Base-by-base conservation (phyloP, 2,888 invertebrate species). In the Meghimatium bilineatum region DNA sequence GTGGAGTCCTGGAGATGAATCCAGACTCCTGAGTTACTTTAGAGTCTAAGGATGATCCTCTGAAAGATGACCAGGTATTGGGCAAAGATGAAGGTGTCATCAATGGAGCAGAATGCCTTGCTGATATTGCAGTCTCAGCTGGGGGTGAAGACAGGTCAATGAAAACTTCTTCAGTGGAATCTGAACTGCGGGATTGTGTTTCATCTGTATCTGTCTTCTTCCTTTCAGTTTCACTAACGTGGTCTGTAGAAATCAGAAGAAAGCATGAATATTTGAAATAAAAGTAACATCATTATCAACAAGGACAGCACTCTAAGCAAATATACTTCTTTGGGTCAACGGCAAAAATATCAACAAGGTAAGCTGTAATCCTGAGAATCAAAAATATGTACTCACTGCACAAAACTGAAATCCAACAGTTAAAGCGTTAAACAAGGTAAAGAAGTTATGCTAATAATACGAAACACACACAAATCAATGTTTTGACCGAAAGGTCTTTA, bases 121-220 rank as follows among this genome's bases (percentile, higher is more conserved):
- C 52, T 52, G 10, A 5, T 36, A 14, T 12, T 0, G 38, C 26
- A 38, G 77, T 20, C 14, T 60, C 72, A 23, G 85, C 85, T 26
- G 87, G 85, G n/a, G 91, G 91, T 2, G 90, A 90, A 0, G 89
- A 87, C 26, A 89, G 80, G 79, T 91, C 90, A 23, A 90, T 89
- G 1, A 89, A 78, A 12, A 88, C 89, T 44, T 91, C 91, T 29
- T 92, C 92, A 77, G 91, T 89, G 6, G 91, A 91, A 85, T 92
- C 91, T 12, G 91, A 90, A 88, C 90, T 91, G 74, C 90, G 89
- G 0, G 91, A 91, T 77, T 88, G 90, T n/a, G 86, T 88, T 82
- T 91, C 92, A 71, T 91, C 91, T 34, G 87, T 85, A 67, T 89
- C 90, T 56, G 89, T 86, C 10, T 82, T 75, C 17, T 86, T 36